Percentiles rank a stretch among this genome's conserved stretches.
Conservation (phyloP, 1,140 invertebrate genomes). For the Drosophila seguyi region DNA sequence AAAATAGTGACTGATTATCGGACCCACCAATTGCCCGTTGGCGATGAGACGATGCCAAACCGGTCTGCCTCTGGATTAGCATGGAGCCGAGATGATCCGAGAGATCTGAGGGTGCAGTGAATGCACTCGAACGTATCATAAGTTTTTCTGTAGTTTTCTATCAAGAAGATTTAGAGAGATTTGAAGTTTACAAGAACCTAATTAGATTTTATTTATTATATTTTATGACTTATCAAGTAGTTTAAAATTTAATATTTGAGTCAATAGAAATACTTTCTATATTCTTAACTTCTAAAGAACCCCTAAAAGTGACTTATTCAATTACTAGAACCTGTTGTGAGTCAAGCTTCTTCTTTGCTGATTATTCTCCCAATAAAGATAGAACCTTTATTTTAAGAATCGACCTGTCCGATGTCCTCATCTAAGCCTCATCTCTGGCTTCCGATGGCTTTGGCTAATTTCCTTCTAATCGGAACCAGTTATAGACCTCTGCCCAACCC, state of each 20-base stretch:
- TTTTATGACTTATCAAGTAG: no score
- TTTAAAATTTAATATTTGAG: no score
- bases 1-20: slow-evolving; percentile 46
- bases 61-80: slow-evolving; percentile 22
- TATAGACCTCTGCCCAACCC: slow-evolving; percentile 36
- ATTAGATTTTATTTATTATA: no score
- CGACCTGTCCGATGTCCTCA: slow-evolving; percentile 17
- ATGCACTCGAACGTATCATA: background rate
- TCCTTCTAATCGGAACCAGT: slow-evolving; percentile 51
- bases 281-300: background rate
- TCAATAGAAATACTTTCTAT: background rate
- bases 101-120: slow-evolving; percentile 1
- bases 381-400: slow-evolving; percentile 25
- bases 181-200: no score
- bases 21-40: slow-evolving; percentile 12
- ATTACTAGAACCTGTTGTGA: slow-evolving; percentile 11
- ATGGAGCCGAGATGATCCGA: background rate
- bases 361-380: slow-evolving; percentile 3
- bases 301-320: background rate
- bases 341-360: background rate
- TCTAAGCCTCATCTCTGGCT: background rate
- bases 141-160: no score
- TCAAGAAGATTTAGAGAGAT: no score
- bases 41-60: slow-evolving; percentile 45
- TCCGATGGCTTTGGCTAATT: slow-evolving; percentile 35